Conservation (phyloP, 2,888 invertebrate genomes). For the Tetranychus truncatus region DNA sequence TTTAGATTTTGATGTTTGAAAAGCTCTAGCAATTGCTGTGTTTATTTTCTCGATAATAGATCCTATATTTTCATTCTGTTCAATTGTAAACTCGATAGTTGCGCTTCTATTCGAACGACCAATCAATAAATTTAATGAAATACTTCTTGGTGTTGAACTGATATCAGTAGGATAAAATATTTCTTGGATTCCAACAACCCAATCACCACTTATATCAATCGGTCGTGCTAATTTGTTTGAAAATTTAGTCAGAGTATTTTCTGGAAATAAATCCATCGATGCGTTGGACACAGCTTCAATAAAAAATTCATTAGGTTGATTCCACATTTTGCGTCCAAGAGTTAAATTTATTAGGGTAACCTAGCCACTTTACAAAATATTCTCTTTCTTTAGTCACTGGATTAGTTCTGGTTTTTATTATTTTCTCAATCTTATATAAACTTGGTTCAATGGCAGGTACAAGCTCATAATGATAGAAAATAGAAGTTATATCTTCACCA, state of each 20-base stretch:
- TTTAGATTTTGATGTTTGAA: too few species aligned
- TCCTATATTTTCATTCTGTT: too few species aligned
- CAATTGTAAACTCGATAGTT: too few species aligned
- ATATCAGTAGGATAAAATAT: too few species aligned
- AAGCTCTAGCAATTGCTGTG: too few species aligned
- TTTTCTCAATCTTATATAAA: background rate
- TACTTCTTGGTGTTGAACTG: too few species aligned
- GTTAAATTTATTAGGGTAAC: background rate
- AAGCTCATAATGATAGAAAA: background rate
- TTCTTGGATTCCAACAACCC: too few species aligned
- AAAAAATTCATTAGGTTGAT: background rate
- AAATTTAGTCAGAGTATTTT: background rate
- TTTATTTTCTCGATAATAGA: too few species aligned
- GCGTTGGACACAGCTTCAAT: background rate
- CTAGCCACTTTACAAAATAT: background rate
- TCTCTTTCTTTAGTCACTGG: background rate
- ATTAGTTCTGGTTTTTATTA: background rate
- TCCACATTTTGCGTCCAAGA: background rate
- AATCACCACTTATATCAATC: background rate
- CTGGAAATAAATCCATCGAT: background rate
- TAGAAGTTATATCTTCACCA: background rate
- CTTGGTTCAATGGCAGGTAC: too few species aligned
- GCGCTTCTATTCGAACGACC: too few species aligned
- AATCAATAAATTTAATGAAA: too few species aligned
- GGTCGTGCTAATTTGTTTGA: background rate